Conservation (phyloP, 2,888 invertebrate species). For the Noctua janthina region DNA sequence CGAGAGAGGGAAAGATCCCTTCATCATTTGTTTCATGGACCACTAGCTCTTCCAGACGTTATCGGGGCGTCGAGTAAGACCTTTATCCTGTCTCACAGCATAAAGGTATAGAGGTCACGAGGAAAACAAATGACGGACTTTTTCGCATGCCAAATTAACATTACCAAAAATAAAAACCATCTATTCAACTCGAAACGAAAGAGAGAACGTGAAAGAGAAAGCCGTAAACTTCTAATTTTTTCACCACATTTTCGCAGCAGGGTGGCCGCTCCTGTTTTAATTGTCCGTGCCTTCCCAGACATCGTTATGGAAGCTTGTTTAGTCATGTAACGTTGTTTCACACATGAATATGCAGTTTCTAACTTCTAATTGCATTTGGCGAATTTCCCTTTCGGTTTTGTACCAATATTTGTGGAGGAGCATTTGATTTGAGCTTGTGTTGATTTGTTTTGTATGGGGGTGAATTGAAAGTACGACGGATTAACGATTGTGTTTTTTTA, state of each 20-base stretch:
- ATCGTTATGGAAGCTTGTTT: conserved; percentile 49
- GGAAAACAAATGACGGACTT: no score
- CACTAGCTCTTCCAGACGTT: no score
- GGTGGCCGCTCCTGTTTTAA: conserved; percentile 31
- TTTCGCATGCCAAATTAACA: no score
- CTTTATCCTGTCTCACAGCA: no score
- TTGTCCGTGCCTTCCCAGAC: conserved; percentile 41
- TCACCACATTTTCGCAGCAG: not conserved
- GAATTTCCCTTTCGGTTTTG: conserved; percentile 45
- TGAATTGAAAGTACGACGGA: not conserved
- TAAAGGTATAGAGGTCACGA: no score
- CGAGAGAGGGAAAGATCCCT: no score
- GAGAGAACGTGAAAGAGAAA: conserved; percentile 33
- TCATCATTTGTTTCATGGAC: no score
- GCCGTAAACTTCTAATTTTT: not conserved
- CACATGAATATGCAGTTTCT: conserved; percentile 64
- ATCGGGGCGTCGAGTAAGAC: no score
- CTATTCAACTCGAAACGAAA: not conserved
- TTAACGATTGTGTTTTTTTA: not conserved
- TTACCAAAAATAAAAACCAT: no score
- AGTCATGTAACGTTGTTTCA: conserved; percentile 31
- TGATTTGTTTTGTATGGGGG: conserved; percentile 18
- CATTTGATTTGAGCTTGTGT: conserved; percentile 56
- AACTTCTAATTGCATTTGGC: conserved; percentile 63
- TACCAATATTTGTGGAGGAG: conserved; percentile 53